phyloP scores from a whole-genome alignment of 2,797 vertebrate genomes.

The Pygocentrus nattereri region DNA sequence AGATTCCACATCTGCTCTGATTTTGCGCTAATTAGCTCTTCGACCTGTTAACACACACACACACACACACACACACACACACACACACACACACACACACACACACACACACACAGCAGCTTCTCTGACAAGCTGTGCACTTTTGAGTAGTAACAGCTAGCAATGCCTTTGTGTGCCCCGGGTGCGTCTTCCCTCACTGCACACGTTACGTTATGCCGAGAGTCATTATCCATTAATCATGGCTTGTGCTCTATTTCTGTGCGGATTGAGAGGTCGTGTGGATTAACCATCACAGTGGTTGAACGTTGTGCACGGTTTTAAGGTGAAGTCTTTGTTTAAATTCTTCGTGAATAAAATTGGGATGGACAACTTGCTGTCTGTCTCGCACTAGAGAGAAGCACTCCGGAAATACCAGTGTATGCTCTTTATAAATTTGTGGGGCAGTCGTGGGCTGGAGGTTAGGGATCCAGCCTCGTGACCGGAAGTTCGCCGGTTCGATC shows the following conservation, averaged over 20 bases:
- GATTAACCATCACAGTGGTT: slow-evolving; percentile 4
- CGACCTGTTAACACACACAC: neutral
- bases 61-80: neutral
- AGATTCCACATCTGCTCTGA: neutral
- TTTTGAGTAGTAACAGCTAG: neutral
- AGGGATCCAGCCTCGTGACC: too few species aligned
- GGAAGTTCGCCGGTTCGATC: too few species aligned
- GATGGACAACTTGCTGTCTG: too few species aligned
- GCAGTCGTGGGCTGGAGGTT: too few species aligned
- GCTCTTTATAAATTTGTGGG: too few species aligned
- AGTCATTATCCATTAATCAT: slow-evolving; percentile 32
- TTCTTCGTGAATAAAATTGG: too few species aligned
- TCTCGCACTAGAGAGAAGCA: too few species aligned
- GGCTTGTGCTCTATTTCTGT: slow-evolving; percentile 18
- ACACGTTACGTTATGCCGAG: neutral
- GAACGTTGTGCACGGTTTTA: neutral
- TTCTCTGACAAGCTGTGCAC: slow-evolving; percentile 5
- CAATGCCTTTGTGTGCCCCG: neutral
- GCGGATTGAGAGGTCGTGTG: slow-evolving; percentile 9
- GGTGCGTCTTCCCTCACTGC: neutral
- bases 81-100: neutral
- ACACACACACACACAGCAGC: neutral
- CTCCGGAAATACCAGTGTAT: too few species aligned
- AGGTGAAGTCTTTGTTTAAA: too few species aligned
- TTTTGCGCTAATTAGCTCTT: neutral